Evolutionary conservation across 2,888 invertebrate genomes (phyloP).

Genomic region (Cantharis rustica): DNA sequence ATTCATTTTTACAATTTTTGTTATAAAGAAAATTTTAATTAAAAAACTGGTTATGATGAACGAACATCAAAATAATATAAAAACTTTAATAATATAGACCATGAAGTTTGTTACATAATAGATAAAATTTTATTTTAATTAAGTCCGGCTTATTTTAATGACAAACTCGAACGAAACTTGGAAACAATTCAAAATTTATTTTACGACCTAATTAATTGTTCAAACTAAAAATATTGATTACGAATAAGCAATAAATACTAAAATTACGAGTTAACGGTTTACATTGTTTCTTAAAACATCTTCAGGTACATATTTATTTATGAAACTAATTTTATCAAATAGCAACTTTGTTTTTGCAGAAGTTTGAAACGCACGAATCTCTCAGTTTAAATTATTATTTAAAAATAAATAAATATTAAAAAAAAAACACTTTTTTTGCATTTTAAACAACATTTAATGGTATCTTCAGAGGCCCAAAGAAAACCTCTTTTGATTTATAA

Average conservation of each 20-base stretch:
- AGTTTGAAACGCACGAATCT: too few species aligned
- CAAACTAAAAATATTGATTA: background rate
- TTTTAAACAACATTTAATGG: too few species aligned
- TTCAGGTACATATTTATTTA: background rate
- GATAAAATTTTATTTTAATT: background rate
- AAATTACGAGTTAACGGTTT: too few species aligned
- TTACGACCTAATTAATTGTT: background rate
- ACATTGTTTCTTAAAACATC: background rate
- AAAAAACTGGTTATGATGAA: background rate
- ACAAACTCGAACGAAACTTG: background rate
- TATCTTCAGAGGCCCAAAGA: too few species aligned
- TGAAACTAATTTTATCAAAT: too few species aligned
- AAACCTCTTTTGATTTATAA: too few species aligned
- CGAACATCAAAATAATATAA: background rate
- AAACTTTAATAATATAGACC: background rate
- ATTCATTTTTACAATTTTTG: background rate
- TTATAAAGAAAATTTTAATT: background rate
- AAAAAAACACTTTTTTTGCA: too few species aligned
- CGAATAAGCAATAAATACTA: background rate
- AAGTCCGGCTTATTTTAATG: background rate
- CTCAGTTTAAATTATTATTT: too few species aligned
- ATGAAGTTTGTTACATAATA: background rate
- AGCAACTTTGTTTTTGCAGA: too few species aligned
- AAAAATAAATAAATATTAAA: too few species aligned
- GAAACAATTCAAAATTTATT: background rate